Percentiles rank a stretch among this genome's conserved stretches.
phyloP scores from a whole-genome alignment of 1,140 invertebrate genomes.

The Drosophila subpulchrella region DNA sequence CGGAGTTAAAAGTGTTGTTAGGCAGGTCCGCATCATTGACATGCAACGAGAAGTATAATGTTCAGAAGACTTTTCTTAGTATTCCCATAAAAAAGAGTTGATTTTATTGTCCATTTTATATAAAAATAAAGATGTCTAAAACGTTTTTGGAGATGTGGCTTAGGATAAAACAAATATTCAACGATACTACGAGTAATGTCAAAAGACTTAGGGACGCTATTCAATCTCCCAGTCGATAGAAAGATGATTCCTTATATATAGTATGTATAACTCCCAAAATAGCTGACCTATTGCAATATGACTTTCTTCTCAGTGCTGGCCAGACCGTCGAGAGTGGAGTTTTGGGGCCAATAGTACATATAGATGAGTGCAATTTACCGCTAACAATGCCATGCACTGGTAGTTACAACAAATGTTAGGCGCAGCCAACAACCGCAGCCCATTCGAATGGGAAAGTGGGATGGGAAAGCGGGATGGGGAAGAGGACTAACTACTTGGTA shows the following conservation, averaged over 20 bases:
- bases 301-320: conserved; percentile 15
- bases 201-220: not conserved
- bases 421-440: conserved; percentile 73
- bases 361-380: conserved; percentile 83
- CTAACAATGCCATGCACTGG: conserved; percentile 80
- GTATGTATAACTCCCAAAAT: not conserved
- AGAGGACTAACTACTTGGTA: conserved; percentile 73
- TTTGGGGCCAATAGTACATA: conserved; percentile 62
- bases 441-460: conserved; percentile 17
- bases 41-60: no score
- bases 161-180: no score
- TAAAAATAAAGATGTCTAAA: no score
- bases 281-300: not conserved
- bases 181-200: no score
- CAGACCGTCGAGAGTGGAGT: conserved; percentile 15
- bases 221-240: not conserved
- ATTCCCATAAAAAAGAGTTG: no score
- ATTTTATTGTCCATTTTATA: no score
- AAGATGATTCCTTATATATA: not conserved
- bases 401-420: conserved; percentile 82
- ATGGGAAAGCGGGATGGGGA: not conserved
- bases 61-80: no score
- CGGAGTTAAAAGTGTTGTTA: no score
- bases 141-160: no score
- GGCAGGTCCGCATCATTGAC: no score